Conservation (phyloP, 1,140 invertebrate genomes). For the Leptinotarsa texana region DNA sequence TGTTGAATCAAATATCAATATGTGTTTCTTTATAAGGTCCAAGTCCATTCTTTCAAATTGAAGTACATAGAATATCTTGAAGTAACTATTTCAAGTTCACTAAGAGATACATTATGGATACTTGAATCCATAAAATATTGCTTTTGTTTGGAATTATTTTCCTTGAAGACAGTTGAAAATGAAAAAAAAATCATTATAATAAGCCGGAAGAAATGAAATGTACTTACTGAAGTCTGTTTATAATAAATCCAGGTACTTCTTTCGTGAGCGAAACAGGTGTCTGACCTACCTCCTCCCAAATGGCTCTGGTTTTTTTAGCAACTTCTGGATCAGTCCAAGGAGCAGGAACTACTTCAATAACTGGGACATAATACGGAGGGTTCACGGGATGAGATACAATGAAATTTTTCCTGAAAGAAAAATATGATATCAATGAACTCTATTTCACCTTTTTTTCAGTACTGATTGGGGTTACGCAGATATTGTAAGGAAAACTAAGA, state of each 20-base stretch:
- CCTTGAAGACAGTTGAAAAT: neutral
- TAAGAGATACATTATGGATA: no score
- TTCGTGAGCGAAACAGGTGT: slow-evolving; percentile 81
- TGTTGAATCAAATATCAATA: no score
- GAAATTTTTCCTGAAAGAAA: slow-evolving; percentile 46
- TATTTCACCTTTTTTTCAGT: neutral
- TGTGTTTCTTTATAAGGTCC: no score
- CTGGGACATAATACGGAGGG: slow-evolving; percentile 92
- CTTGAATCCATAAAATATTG: no score
- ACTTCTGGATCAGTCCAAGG: slow-evolving; percentile 83
- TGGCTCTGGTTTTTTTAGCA: slow-evolving; percentile 60
- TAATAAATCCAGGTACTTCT: slow-evolving; percentile 90
- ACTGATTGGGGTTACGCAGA: neutral
- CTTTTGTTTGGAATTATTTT: neutral
- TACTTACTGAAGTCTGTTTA: slow-evolving; percentile 90
- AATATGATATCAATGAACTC: no score
- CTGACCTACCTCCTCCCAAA: slow-evolving; percentile 90
- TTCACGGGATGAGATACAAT: slow-evolving; percentile 91
- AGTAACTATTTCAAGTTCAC: no score
- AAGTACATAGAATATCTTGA: no score
- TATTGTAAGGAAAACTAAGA: neutral
- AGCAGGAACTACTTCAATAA: slow-evolving; percentile 92
- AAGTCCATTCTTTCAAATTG: no score
- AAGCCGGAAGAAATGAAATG: no score
- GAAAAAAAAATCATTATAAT: no score